These are phyloP conservation scores for Perccottus glenii DNA, from an alignment of 2,113 vertebrate species.

Conservation along the genomic window DNA sequence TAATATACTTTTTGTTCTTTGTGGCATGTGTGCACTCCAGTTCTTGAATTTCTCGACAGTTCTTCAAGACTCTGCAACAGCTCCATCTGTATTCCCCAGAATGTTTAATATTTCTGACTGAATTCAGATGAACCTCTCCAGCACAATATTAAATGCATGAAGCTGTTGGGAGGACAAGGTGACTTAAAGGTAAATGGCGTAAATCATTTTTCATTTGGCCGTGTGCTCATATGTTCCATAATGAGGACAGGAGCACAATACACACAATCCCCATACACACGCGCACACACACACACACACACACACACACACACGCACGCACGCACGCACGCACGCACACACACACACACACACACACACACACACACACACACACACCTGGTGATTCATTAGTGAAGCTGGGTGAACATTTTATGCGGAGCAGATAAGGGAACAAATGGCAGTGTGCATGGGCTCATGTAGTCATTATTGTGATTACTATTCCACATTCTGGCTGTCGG, in stretches of 20 bases:
- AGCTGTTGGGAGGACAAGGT: conserved; percentile 5
- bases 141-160: not conserved
- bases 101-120: not conserved
- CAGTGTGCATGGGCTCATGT: conserved; percentile 44
- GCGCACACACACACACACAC: no score
- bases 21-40: no score
- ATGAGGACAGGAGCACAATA: not conserved
- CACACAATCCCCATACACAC: no score
- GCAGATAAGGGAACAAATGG: conserved; percentile 62
- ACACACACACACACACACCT: conserved; percentile 28
- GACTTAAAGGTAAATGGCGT: conserved; percentile 16
- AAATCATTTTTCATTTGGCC: conserved; percentile 14
- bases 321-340: conserved; percentile 16
- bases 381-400: conserved; percentile 51
- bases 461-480: conserved; percentile 60
- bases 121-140: not conserved
- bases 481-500: conserved; percentile 45
- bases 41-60: no score
- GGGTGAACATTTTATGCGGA: conserved; percentile 54
- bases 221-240: conserved; percentile 6
- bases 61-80: no score
- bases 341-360: conserved; percentile 20
- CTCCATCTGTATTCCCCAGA: not conserved
- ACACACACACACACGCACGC: not conserved
- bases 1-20: no score